Conservation (phyloP, 2,113 vertebrate genomes). For the Drymodes brunneopygia region DNA sequence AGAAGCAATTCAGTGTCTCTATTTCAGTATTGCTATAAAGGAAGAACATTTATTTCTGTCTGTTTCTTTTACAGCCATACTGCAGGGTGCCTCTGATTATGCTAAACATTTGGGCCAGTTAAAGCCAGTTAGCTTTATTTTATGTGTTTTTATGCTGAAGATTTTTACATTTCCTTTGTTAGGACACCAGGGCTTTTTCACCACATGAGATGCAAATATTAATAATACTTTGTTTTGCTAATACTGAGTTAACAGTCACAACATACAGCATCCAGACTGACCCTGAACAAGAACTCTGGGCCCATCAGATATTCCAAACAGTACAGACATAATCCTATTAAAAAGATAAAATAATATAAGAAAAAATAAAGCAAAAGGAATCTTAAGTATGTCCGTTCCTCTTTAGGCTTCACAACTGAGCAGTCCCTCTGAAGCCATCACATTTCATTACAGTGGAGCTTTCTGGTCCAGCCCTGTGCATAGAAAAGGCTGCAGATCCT, state of each 20-base stretch:
- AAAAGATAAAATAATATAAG: neutral
- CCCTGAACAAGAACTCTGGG: neutral
- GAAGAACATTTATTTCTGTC: neutral
- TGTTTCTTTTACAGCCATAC: neutral
- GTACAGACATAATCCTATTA: neutral
- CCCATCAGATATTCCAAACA: neutral
- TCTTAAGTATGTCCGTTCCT: neutral
- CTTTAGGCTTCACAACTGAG: neutral
- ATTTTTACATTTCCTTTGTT: neutral
- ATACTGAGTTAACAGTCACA: neutral
- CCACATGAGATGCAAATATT: neutral
- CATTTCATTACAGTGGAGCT: neutral
- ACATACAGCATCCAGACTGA: neutral
- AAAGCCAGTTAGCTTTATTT: neutral
- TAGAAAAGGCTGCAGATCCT: constrained; percentile 16
- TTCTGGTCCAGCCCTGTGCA: neutral
- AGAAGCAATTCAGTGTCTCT: neutral
- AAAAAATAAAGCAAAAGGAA: neutral
- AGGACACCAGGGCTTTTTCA: neutral
- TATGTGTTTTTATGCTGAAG: neutral
- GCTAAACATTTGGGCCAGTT: neutral
- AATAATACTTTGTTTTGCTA: neutral
- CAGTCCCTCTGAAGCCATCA: neutral
- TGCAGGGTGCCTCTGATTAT: neutral
- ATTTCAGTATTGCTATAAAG: neutral